Base-by-base conservation (phyloP, 2,888 invertebrate genomes). In the Eudemis profundana region DNA sequence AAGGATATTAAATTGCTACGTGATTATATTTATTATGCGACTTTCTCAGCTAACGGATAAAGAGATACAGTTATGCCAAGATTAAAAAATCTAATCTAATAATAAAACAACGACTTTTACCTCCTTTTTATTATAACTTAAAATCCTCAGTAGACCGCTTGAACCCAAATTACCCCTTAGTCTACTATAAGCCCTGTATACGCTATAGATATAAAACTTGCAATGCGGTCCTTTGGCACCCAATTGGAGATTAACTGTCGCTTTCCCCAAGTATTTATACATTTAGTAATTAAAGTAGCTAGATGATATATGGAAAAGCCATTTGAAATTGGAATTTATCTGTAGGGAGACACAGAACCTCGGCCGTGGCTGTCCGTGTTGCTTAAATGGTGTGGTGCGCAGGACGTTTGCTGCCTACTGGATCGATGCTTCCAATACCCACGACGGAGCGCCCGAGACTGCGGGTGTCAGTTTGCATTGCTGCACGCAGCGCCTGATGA, bases 391-490 rank as follows among this genome's bases (percentile, higher is more conserved):
- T 89, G 82, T 88, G 86, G 86, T 87, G 86, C 92, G 93, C 92
- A 95, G 94, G 95, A 96, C 92, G 96, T 96, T 86, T 97, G 96
- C 95, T 96, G 97, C 89, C 93, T 96, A 76, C 95, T 97, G 94
- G 96, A 96, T 92, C 95, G 95, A 93, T 97, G 97, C 95, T 97
- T 97, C 95, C 96, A 95, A 93, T 96, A 96, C 90, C 95, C 96
- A 75, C 94, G 96, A 79, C 94, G 96, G 85, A 93, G 94, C 86
- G 94, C 95, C 75, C 95, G 97, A 85, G 97, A 97, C 90, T 97
- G 97, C 88, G 96, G 96, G 92, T 97, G 97, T 93, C 96, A 97
- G 92, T 97, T 97, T 93, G 97, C 97, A 81, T 94, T 97, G 84
- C 95, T 97, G 84, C 97, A 97, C 93, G 95, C 97, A 84, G 97